phyloP scores from a whole-genome alignment of 2,113 vertebrate species.

The Xiphophorus hellerii region DNA sequence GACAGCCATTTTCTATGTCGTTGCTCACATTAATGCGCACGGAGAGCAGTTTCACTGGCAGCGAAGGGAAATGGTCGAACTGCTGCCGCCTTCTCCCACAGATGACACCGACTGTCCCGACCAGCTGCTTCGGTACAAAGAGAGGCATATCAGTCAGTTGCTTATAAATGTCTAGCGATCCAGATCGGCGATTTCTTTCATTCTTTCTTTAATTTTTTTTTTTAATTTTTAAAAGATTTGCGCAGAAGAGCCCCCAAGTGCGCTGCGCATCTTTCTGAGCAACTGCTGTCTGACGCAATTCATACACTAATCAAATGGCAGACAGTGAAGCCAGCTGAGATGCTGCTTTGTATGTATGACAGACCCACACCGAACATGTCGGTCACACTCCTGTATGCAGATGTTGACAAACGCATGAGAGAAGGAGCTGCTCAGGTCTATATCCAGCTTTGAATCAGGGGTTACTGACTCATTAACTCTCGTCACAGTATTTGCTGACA shows the following conservation, averaged over 20 bases:
- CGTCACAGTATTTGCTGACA: too few species aligned
- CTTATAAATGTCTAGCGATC: too few species aligned
- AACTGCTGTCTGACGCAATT: background rate
- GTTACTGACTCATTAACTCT: too few species aligned
- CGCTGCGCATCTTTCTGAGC: background rate
- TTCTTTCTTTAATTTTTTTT: too few species aligned
- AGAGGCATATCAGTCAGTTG: background rate
- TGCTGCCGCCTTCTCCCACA: conserved; percentile 1
- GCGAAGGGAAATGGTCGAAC: conserved; percentile 67
- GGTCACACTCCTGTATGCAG: background rate
- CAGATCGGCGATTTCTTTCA: too few species aligned
- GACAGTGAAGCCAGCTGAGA: too few species aligned
- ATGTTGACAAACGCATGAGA: background rate
- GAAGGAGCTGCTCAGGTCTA: too few species aligned
- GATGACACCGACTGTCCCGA: background rate
- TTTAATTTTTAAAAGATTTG: background rate
- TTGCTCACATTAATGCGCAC: conserved; percentile 42
- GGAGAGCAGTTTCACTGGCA: conserved; percentile 47
- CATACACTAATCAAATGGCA: background rate
- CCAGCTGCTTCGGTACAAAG: too few species aligned
- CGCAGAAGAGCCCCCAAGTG: background rate
- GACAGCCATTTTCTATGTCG: conserved; percentile 77
- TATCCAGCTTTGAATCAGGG: too few species aligned
- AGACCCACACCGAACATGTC: too few species aligned
- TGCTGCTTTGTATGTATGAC: too few species aligned